Conservation (phyloP, 2,797 vertebrate species). For the Bufotes viridis region DNA sequence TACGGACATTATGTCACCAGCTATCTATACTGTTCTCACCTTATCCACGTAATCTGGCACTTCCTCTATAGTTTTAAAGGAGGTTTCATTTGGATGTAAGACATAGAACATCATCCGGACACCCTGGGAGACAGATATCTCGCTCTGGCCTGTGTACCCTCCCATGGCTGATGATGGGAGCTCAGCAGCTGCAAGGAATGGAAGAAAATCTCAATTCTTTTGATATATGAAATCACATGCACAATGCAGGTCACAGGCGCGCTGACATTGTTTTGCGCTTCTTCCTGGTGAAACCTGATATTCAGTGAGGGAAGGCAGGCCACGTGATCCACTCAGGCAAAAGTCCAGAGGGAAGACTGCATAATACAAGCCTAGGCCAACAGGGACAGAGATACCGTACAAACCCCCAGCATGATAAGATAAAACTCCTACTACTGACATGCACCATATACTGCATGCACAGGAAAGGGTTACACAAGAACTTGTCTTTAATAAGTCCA, state of each 20-base stretch:
- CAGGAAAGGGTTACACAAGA: background rate
- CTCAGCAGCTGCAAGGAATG: background rate
- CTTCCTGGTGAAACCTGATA: conserved; percentile 43
- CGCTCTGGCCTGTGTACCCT: conserved; percentile 49
- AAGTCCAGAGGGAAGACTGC: conserved; percentile 1
- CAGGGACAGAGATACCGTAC: background rate
- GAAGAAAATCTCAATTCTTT: background rate
- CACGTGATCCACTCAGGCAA: conserved; percentile 33
- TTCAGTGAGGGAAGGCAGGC: background rate
- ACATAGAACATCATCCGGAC: conserved; percentile 81
- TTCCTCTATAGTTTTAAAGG: conserved; percentile 79
- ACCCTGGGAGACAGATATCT: conserved; percentile 68
- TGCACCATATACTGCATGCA: background rate
- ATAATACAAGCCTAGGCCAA: background rate
- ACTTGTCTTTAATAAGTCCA: background rate
- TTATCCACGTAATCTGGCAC: conserved; percentile 86
- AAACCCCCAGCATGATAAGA: background rate
- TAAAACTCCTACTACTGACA: background rate
- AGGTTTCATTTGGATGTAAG: conserved; percentile 82
- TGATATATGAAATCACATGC: background rate
- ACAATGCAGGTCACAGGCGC: background rate
- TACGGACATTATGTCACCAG: background rate
- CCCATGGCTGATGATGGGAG: conserved; percentile 46
- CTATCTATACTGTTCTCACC: conserved; percentile 75
- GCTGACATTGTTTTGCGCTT: background rate